Evolutionary conservation across 92 coral and sea anemone species (phyloP).

Genomic region (Parazoanthus atlanticus): DNA sequence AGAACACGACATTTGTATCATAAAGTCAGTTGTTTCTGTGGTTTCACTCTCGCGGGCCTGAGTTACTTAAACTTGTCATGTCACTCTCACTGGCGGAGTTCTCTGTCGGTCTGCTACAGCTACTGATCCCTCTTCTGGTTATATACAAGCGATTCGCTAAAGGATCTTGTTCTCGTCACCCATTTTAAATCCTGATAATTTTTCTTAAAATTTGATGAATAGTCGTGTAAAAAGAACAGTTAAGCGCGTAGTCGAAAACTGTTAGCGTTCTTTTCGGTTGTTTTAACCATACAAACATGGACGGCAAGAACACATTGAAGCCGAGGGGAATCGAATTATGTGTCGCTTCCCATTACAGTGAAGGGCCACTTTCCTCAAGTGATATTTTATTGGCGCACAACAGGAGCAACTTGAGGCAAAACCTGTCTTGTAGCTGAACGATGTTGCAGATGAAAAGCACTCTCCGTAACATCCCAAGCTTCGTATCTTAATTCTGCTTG

Average conservation of each 20-base stretch:
- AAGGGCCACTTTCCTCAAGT: conserved; percentile 34
- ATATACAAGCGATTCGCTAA: neutral
- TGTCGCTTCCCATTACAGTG: conserved; percentile 52
- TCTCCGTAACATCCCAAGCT: conserved; percentile 85
- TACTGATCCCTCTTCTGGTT: neutral
- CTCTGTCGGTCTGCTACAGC: neutral
- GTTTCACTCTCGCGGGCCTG: neutral
- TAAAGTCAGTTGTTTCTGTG: neutral
- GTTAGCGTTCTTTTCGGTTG: neutral
- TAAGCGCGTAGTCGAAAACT: neutral
- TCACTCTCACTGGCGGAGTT: too few species aligned
- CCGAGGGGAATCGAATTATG: conserved; percentile 61
- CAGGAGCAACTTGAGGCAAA: conserved; percentile 93
- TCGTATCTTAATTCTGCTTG: conserved; percentile 46
- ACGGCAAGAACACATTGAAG: conserved; percentile 85
- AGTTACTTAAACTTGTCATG: neutral
- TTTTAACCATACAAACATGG: conserved; percentile 68
- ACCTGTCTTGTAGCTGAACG: conserved; percentile 67
- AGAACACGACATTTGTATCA: neutral
- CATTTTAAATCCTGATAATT: neutral
- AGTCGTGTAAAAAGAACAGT: neutral
- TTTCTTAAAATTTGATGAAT: neutral
- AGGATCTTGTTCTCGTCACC: neutral
- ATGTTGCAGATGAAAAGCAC: conserved; percentile 91
- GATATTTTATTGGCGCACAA: conserved; percentile 77